Percentiles rank a stretch among this genome's conserved stretches.
Evolutionary conservation across 2,888 invertebrate genomes (phyloP).

Genomic region (Xestia c-nigrum): DNA sequence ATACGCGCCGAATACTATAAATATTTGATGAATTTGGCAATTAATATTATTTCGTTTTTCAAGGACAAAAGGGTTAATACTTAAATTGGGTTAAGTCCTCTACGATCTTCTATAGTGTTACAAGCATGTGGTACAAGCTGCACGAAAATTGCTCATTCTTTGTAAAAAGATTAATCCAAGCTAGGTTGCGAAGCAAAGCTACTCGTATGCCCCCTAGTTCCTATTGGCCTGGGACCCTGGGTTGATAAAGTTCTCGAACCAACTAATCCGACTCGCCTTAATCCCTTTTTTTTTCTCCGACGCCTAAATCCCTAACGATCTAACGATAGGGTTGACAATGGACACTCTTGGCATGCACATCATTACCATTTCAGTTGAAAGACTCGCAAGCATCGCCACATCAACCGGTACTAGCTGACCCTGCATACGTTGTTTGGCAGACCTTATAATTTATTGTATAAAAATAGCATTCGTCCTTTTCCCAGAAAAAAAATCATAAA

Average conservation of each 20-base stretch:
- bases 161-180: background rate
- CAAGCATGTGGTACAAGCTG: background rate
- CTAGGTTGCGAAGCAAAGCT: background rate
- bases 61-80: background rate
- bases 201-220: too few relatives aligned
- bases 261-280: background rate
- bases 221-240: background rate
- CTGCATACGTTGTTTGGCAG: too few relatives aligned
- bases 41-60: slow-evolving; percentile 8
- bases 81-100: background rate
- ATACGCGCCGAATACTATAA: slow-evolving; percentile 20
- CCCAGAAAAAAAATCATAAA: too few relatives aligned
- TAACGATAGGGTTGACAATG: background rate
- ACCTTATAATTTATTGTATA: too few relatives aligned
- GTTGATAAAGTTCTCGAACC: background rate
- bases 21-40: slow-evolving; percentile 31
- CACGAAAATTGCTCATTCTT: background rate
- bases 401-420: background rate
- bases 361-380: background rate
- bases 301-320: too few relatives aligned
- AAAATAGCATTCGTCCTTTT: too few relatives aligned
- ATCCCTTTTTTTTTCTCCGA: too few relatives aligned
- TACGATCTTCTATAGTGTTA: background rate
- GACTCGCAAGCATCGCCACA: background rate
- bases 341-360: background rate